Evolutionary conservation across 2,888 invertebrate species (phyloP).

Genomic region (Abrostola tripartita): DNA sequence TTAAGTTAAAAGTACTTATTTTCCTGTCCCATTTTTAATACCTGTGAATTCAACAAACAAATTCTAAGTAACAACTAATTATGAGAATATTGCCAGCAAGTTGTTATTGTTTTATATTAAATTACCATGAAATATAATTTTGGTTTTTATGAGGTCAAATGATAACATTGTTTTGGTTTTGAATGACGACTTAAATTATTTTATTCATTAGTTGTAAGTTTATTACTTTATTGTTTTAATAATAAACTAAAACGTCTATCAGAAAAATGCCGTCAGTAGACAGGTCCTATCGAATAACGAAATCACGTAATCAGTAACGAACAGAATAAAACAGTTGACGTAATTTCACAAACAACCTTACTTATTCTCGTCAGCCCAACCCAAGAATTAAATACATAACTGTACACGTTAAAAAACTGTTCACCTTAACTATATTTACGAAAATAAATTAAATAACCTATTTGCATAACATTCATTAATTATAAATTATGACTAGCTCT

Average conservation of each 20-base stretch:
- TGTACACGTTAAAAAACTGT: slow-evolving; percentile 27
- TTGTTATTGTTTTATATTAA: too few relatives aligned
- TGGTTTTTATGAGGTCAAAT: background rate
- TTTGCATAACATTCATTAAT: slow-evolving; percentile 62
- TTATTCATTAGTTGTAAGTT: too few relatives aligned
- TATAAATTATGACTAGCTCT: slow-evolving; percentile 81
- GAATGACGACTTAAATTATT: too few relatives aligned
- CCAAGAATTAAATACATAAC: slow-evolving; percentile 26
- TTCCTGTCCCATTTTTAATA: slow-evolving; percentile 43
- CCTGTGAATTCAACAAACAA: slow-evolving; percentile 3
- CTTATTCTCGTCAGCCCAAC: slow-evolving; percentile 11
- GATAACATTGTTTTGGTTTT: background rate
- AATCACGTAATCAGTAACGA: background rate
- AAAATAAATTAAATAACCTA: slow-evolving; percentile 69
- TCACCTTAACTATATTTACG: slow-evolving; percentile 50
- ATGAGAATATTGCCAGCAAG: too few relatives aligned
- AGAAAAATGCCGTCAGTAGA: background rate
- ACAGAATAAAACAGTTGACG: slow-evolving; percentile 23
- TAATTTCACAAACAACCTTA: slow-evolving; percentile 21
- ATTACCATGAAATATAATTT: too few relatives aligned
- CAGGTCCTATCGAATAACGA: too few relatives aligned
- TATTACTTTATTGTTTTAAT: too few relatives aligned
- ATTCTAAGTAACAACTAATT: too few relatives aligned
- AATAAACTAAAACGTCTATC: too few relatives aligned
- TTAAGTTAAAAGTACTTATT: slow-evolving; percentile 17